Evolutionary conservation across 2,888 invertebrate species (phyloP).

Genomic region (Steinernema carpocapsae): DNA sequence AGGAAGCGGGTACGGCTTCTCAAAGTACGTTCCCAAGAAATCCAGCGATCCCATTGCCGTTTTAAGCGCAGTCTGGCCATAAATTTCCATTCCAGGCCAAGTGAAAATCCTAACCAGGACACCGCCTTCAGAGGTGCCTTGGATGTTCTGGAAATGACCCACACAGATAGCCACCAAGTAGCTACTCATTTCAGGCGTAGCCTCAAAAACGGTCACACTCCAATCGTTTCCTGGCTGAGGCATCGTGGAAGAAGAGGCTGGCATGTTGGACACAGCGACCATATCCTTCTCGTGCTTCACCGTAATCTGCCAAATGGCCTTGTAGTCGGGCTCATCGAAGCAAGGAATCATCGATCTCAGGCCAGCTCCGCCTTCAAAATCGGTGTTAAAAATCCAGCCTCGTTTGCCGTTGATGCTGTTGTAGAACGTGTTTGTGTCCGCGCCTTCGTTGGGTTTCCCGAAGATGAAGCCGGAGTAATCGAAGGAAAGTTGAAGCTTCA

Average conservation of each 20-base stretch:
- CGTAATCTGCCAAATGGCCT: conserved; percentile 40
- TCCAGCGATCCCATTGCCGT: conserved; percentile 13
- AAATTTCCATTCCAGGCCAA: conserved; percentile 76
- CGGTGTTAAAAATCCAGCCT: conserved; percentile 49
- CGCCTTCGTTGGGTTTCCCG: conserved; percentile 43
- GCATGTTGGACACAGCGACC: conserved; percentile 47
- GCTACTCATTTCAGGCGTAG: conserved; percentile 77
- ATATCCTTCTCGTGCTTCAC: conserved; percentile 46
- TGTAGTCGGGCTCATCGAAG: conserved; percentile 53
- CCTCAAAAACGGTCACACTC: conserved; percentile 42
- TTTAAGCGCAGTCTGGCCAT: conserved; percentile 59
- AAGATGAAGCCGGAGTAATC: conserved; percentile 46
- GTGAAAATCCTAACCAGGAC: conserved; percentile 76
- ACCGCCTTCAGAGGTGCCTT: conserved; percentile 38
- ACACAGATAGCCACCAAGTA: conserved; percentile 85
- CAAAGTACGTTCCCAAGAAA: conserved; percentile 29
- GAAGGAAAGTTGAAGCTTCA: conserved; percentile 7
- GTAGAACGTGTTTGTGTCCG: conserved; percentile 44
- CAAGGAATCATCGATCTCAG: conserved; percentile 49
- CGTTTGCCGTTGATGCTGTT: conserved; percentile 38
- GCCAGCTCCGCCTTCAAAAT: conserved; percentile 49
- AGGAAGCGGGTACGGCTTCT: conserved; percentile 34
- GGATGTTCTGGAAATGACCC: conserved; percentile 77
- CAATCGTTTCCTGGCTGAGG: conserved; percentile 37
- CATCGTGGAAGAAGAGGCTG: conserved; percentile 29